phyloP scores from a whole-genome alignment of 2,797 vertebrate species.

The Leuciscus waleckii region DNA sequence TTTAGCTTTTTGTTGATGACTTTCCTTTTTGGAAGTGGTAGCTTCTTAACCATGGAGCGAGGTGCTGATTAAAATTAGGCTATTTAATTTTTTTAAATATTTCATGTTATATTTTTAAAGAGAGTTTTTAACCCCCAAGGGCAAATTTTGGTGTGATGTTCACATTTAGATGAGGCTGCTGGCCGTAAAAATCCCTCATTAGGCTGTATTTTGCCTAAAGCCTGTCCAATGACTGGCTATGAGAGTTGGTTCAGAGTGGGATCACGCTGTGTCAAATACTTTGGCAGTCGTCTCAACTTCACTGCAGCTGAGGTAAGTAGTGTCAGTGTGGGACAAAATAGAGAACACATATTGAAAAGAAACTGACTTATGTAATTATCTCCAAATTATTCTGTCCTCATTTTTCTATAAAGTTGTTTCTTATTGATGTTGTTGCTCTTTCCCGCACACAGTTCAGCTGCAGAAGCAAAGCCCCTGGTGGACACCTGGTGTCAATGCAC shows the following conservation, averaged over 20 bases:
- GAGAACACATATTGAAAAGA: neutral
- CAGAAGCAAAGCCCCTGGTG: conserved; percentile 15
- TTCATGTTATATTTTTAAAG: neutral
- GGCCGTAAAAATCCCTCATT: neutral
- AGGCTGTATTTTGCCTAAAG: conserved; percentile 3
- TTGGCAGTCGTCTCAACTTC: neutral
- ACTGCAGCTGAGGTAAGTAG: neutral
- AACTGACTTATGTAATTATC: neutral
- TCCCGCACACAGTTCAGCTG: conserved; percentile 1
- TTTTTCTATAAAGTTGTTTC: neutral
- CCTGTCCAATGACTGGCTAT: neutral
- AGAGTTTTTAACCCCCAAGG: neutral
- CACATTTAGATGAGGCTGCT: neutral
- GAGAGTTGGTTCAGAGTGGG: conserved; percentile 1
- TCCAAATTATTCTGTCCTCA: neutral
- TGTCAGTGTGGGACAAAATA: neutral
- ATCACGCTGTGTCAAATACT: neutral
- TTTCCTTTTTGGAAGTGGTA: conserved; percentile 38
- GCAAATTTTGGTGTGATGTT: neutral
- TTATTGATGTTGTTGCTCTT: neutral
- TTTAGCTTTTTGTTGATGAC: conserved; percentile 35
- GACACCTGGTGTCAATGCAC: conserved; percentile 33
- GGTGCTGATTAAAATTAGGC: neutral
- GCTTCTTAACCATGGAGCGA: conserved; percentile 36
- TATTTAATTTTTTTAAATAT: neutral